phyloP scores from a whole-genome alignment of 2,797 vertebrate species.

The Peromyscus eremicus region DNA sequence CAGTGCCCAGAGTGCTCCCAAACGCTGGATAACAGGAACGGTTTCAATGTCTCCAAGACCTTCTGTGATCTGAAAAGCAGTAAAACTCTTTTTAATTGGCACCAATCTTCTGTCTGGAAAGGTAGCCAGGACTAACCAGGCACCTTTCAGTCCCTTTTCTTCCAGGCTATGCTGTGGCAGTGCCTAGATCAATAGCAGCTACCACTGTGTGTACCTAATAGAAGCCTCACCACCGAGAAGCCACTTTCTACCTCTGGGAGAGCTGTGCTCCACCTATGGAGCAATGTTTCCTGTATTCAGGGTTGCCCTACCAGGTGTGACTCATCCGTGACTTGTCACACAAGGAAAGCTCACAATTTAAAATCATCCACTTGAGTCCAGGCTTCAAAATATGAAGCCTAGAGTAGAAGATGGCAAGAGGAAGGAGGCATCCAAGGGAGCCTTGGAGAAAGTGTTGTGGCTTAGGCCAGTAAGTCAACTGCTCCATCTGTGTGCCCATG shows the following conservation, averaged over 20 bases:
- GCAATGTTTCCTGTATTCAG: neutral
- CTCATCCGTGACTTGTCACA: neutral
- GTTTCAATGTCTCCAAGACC: neutral
- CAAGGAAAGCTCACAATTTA: neutral
- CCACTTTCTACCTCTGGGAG: neutral
- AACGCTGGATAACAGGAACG: neutral
- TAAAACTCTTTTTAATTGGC: neutral
- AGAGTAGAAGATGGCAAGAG: neutral
- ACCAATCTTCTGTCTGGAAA: neutral
- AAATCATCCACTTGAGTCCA: neutral
- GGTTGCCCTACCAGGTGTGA: neutral
- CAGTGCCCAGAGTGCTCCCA: neutral
- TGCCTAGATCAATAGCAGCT: neutral
- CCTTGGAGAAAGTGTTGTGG: neutral
- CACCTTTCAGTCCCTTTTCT: neutral
- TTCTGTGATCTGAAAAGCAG: constrained; percentile 30
- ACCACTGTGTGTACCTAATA: neutral
- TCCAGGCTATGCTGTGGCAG: neutral
- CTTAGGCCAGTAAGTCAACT: neutral
- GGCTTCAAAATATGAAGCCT: neutral
- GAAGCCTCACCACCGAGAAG: neutral
- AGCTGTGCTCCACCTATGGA: neutral
- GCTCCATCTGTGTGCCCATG: neutral
- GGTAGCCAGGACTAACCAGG: neutral
- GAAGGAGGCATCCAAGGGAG: neutral